Evolutionary conservation across 2,888 invertebrate genomes (phyloP).

Genomic region (Polietes domitor): DNA sequence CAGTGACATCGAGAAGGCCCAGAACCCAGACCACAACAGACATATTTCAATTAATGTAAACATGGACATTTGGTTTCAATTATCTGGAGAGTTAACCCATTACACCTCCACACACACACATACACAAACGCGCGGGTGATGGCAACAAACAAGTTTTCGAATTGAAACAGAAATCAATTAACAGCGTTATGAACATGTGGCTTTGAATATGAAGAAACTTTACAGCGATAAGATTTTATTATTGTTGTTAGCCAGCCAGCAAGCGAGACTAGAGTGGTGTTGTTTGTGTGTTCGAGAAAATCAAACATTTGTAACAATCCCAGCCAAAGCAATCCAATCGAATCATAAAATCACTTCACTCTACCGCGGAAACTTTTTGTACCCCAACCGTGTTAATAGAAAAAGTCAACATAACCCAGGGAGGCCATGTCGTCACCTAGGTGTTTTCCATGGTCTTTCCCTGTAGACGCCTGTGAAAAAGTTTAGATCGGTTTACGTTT

Average conservation of each 20-base stretch:
- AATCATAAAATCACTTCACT: neutral
- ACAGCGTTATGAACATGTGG: slow-evolving; percentile 6
- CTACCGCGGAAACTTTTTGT: neutral
- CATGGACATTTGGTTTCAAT: slow-evolving; percentile 18
- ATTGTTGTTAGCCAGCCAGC: neutral
- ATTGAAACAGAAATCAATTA: slow-evolving; percentile 32
- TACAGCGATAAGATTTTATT: neutral
- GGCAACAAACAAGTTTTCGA: neutral
- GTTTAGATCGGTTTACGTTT: neutral
- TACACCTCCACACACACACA: neutral
- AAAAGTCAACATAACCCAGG: neutral
- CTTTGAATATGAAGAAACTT: neutral
- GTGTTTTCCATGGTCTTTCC: neutral
- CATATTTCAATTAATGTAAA: slow-evolving; percentile 36
- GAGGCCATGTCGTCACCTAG: neutral
- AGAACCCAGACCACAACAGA: neutral
- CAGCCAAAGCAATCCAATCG: neutral
- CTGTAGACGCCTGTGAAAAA: neutral
- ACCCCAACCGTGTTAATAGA: neutral
- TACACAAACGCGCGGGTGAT: neutral
- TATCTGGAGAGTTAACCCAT: neutral
- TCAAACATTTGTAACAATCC: slow-evolving; percentile 26
- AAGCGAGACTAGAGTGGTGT: neutral
- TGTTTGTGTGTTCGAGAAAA: slow-evolving; percentile 22
- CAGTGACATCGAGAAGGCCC: neutral